Base-by-base conservation (phyloP, 2,113 vertebrate species). In the Actinemys pallida region DNA sequence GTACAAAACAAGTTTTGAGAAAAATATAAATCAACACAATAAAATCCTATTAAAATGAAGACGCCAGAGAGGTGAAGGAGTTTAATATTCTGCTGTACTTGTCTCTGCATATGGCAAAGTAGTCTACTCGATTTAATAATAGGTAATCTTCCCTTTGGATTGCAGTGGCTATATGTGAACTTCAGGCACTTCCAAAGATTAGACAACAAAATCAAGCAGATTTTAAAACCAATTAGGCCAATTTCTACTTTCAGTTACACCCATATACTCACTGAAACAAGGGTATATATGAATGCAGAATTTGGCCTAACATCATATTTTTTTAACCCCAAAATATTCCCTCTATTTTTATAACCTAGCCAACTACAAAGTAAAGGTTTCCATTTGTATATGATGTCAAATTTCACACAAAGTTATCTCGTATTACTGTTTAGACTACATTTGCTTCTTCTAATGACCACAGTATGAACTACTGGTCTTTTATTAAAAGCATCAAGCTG, bases 61-160 rank as follows among this genome's bases (percentile, higher is more conserved):
- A 72, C 87, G 88, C 49, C 14, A 45, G 31, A 92, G n/a, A 90
- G 7, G 27, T 89, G 52, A 93, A 76, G 56, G 83, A 90, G 22
- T 24, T 78, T 83, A 96, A 91, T 85, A 88, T 78, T 93, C 53
- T 80, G 39, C 42, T 84, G 8, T 83, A 81, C 69, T 92, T 95
- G 53, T 69, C 42, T 87, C 81, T 93, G n/a, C 86, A 81, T 50
- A 69, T n/a, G 27, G 90, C 78, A 93, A 90, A 93, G 86, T 92
- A 88, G 5, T 81, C 57, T 86, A 6, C 3, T n/a, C 91, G 49
- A 83, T 3, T 83, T 86, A 90, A 84, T 81, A 83, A 91, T 89
- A 81, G 57, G 31, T n/a, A 69, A 78, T 80, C 39, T 84, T 14
- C 56, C 65, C 84, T 88, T 90, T 89, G 62, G n/a, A 84, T 89